Conservation (phyloP, 2,888 invertebrate genomes). For the Scrobipalpa costella region DNA sequence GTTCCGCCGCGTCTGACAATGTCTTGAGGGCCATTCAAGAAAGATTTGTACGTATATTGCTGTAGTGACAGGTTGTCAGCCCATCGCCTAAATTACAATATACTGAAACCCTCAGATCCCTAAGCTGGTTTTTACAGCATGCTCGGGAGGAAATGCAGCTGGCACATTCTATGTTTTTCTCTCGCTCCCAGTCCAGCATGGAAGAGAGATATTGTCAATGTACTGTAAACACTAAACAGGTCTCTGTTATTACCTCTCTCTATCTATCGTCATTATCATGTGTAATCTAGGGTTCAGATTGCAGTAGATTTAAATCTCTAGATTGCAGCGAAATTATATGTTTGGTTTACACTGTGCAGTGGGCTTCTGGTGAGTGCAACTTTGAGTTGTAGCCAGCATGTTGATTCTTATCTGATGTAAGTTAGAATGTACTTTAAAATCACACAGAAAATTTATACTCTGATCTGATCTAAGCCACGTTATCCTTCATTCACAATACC, state of each 20-base stretch:
- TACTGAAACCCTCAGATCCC: too few species aligned
- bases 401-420: background rate
- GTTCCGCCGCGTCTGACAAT: too few species aligned
- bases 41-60: too few species aligned
- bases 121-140: too few species aligned
- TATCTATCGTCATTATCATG: slow-evolving; percentile 17
- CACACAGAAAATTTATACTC: too few species aligned
- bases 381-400: background rate
- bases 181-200: too few species aligned
- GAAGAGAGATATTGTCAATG: slow-evolving; percentile 25
- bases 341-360: background rate
- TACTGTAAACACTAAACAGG: background rate
- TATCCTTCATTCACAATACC: background rate
- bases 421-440: too few species aligned
- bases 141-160: too few species aligned
- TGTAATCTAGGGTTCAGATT: slow-evolving; percentile 19
- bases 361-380: slow-evolving; percentile 5
- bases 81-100: too few species aligned
- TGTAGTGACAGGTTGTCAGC: too few species aligned
- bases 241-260: background rate
- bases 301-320: slow-evolving; percentile 16
- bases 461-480: background rate
- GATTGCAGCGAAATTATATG: slow-evolving; percentile 18
- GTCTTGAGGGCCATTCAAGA: too few species aligned
- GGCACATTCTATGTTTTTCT: too few species aligned